Evolutionary conservation across 2,888 invertebrate species (phyloP).

Genomic region (Ligdia adustata): DNA sequence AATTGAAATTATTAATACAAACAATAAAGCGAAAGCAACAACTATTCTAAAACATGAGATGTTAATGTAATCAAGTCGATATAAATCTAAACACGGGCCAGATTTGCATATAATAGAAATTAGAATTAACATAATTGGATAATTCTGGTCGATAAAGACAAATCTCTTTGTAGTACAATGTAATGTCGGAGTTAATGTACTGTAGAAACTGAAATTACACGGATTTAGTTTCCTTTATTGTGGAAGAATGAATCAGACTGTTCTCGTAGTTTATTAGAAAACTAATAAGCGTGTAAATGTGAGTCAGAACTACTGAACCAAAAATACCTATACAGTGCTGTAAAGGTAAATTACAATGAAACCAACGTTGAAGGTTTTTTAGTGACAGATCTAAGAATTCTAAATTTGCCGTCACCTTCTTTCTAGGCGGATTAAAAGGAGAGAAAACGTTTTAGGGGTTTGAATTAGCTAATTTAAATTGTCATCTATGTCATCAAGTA

Average conservation of each 20-base stretch:
- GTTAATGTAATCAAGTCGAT: conserved; percentile 43
- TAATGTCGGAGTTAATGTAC: conserved; percentile 28
- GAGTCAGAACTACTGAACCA: conserved; percentile 7
- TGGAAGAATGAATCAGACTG: conserved; percentile 8
- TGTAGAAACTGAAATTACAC: conserved; percentile 17
- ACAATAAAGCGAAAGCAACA: conserved; percentile 29
- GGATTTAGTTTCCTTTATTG: conserved; percentile 11
- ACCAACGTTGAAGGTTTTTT: too few species aligned
- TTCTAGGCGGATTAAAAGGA: too few species aligned
- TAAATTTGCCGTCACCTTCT: too few species aligned
- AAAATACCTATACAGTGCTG: too few species aligned
- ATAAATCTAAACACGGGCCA: conserved; percentile 37
- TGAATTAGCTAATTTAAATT: too few species aligned
- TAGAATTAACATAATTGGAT: conserved; percentile 48
- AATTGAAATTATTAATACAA: conserved; percentile 42
- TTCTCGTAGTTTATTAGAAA: not conserved
- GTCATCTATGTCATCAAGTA: too few species aligned
- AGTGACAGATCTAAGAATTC: too few species aligned
- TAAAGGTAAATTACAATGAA: too few species aligned
- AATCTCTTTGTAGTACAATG: conserved; percentile 34
- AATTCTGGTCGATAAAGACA: conserved; percentile 45
- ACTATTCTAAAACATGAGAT: conserved; percentile 35
- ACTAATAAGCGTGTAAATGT: conserved; percentile 7
- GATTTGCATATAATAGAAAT: conserved; percentile 56
- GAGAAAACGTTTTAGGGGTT: too few species aligned